phyloP scores from a whole-genome alignment of 2,888 invertebrate genomes.

The Athalia rosae region DNA sequence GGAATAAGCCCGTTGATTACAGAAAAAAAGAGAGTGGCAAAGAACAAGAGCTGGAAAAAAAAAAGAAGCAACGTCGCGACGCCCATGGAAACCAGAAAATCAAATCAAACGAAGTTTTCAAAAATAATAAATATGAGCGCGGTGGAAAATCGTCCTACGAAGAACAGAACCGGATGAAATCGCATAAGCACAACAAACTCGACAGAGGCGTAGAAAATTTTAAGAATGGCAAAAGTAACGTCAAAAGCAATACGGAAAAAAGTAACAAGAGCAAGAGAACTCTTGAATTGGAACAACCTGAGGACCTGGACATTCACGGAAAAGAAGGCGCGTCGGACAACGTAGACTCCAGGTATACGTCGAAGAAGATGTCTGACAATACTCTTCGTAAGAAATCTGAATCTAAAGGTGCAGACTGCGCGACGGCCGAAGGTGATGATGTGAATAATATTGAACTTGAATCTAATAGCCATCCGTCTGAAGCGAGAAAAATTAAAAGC shows the following conservation, averaged over 20 bases:
- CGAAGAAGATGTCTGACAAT: constrained; percentile 8
- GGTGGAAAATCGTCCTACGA: not conserved
- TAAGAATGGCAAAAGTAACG: constrained; percentile 1
- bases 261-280: constrained; percentile 7
- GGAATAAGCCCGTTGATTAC: not conserved
- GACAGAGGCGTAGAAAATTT: not conserved
- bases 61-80: not conserved
- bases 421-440: not conserved
- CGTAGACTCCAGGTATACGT: not conserved
- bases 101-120: not conserved
- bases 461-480: not conserved
- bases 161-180: not conserved
- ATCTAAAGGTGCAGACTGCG: not conserved
- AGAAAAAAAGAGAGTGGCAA: not conserved
- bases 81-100: not conserved
- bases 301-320: not conserved
- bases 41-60: not conserved
- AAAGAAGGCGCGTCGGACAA: not conserved
- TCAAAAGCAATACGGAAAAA: not conserved
- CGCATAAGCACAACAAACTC: not conserved
- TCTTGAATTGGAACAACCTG: not conserved
- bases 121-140: not conserved
- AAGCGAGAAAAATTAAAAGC: not conserved
- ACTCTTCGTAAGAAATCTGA: not conserved
- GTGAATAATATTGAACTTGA: not conserved